Conservation (phyloP, 2,888 invertebrate species). For the Agriopis aurantiaria region DNA sequence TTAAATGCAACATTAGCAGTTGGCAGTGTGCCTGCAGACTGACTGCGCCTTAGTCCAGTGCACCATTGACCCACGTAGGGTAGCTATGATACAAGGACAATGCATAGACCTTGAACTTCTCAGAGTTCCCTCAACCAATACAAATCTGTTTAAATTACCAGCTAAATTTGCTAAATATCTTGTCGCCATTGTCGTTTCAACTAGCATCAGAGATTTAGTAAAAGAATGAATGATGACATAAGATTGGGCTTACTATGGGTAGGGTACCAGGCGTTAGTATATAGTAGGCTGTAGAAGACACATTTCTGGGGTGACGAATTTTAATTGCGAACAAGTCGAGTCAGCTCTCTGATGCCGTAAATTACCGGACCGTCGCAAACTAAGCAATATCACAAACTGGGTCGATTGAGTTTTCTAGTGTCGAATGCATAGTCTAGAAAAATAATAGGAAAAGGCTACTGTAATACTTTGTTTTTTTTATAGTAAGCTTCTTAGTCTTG, state of each 20-base stretch:
- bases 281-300: background rate
- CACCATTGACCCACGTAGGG: slow-evolving; percentile 85
- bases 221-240: background rate
- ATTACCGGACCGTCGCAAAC: too few species aligned
- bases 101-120: slow-evolving; percentile 23
- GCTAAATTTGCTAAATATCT: too few species aligned
- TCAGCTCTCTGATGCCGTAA: too few species aligned
- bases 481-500: too few species aligned
- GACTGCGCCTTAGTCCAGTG: slow-evolving; percentile 83
- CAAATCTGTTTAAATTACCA: too few species aligned
- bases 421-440: too few species aligned
- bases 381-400: too few species aligned
- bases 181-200: too few species aligned
- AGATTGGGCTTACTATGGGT: background rate
- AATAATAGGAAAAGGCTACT: too few species aligned
- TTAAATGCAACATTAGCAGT: slow-evolving; percentile 68
- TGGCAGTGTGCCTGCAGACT: slow-evolving; percentile 75
- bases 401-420: too few species aligned
- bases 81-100: slow-evolving; percentile 63
- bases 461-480: too few species aligned
- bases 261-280: background rate
- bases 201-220: too few species aligned
- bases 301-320: background rate
- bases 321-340: background rate
- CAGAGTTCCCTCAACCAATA: background rate